These are phyloP conservation scores for Callionymus lyra DNA, from an alignment of 2,113 vertebrate genomes.

Conservation along the genomic window DNA sequence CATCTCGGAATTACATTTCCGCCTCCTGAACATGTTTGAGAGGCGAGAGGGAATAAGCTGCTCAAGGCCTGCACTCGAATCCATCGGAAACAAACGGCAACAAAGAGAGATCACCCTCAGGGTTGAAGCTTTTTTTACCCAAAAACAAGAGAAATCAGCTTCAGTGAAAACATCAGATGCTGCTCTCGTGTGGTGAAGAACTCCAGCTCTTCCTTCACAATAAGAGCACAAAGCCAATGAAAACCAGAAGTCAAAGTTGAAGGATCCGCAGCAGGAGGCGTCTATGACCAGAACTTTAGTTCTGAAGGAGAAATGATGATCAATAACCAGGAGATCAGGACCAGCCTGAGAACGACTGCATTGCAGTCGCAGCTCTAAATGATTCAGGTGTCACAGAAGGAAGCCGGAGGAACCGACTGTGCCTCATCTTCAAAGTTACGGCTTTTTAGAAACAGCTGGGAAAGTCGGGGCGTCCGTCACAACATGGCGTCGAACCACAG, in stretches of 20 bases:
- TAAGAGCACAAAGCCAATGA: slow-evolving; percentile 10
- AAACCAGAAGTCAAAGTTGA: slow-evolving; percentile 1
- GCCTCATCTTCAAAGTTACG: slow-evolving; percentile 8
- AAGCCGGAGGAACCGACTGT: too few species aligned
- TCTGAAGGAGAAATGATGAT: background rate
- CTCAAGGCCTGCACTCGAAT: slow-evolving; percentile 23
- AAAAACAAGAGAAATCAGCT: slow-evolving; percentile 3
- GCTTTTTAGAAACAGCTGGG: slow-evolving; percentile 6
- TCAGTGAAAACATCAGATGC: slow-evolving; percentile 8
- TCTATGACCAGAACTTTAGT: too few species aligned
- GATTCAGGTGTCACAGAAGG: background rate
- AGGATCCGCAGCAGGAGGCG: background rate
- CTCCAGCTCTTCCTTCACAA: slow-evolving; percentile 1
- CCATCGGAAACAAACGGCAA: slow-evolving; percentile 30
- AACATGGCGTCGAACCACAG: too few species aligned
- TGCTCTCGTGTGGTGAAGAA: slow-evolving; percentile 9
- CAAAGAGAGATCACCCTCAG: slow-evolving; percentile 16
- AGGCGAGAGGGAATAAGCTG: slow-evolving; percentile 19
- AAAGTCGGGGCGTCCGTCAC: too few species aligned
- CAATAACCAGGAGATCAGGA: background rate
- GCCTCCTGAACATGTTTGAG: slow-evolving; percentile 22
- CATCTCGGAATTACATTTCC: slow-evolving; percentile 37
- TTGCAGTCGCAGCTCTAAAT: slow-evolving; percentile 1
- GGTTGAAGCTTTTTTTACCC: background rate
- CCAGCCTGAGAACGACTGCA: background rate